These are phyloP conservation scores for Melanostoma scalare DNA, from an alignment of 2,888 invertebrate species.

Conservation along the genomic window DNA sequence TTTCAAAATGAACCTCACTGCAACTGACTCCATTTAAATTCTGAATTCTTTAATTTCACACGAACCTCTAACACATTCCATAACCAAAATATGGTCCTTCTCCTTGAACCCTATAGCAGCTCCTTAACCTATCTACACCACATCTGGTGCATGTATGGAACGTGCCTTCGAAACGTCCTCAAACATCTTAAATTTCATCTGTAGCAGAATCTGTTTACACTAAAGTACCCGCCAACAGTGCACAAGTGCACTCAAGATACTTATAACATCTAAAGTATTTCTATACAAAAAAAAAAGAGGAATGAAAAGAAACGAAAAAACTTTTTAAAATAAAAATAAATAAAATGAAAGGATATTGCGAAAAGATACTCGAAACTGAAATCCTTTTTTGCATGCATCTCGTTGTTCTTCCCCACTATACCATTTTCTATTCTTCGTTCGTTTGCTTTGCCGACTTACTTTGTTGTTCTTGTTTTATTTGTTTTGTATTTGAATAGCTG, in stretches of 20 bases:
- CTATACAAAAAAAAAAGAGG: slow-evolving; percentile 25
- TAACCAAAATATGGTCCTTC: slow-evolving; percentile 29
- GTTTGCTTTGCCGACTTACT: slow-evolving; percentile 35
- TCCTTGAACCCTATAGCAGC: slow-evolving; percentile 27
- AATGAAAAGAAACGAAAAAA: slow-evolving; percentile 7
- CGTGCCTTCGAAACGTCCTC: slow-evolving; percentile 25
- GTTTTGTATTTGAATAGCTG: slow-evolving; percentile 2
- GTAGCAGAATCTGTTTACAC: slow-evolving; percentile 60
- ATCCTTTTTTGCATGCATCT: slow-evolving; percentile 29
- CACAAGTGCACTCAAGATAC: slow-evolving; percentile 65
- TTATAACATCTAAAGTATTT: slow-evolving; percentile 47
- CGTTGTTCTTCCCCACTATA: slow-evolving; percentile 33
- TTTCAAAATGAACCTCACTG: no score
- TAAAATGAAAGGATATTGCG: slow-evolving; percentile 6
- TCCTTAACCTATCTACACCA: slow-evolving; percentile 30
- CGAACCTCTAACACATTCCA: no score
- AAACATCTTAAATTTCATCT: slow-evolving; percentile 47
- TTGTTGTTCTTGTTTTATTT: background rate
- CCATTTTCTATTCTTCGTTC: slow-evolving; percentile 26
- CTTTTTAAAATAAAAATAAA: slow-evolving; percentile 19
- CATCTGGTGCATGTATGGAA: slow-evolving; percentile 14
- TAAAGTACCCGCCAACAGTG: slow-evolving; percentile 64
- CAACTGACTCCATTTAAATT: no score
- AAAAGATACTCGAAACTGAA: slow-evolving; percentile 26
- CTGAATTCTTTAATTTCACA: no score